Conservation (phyloP, 2,888 invertebrate genomes). For the Dusona sp. region DNA sequence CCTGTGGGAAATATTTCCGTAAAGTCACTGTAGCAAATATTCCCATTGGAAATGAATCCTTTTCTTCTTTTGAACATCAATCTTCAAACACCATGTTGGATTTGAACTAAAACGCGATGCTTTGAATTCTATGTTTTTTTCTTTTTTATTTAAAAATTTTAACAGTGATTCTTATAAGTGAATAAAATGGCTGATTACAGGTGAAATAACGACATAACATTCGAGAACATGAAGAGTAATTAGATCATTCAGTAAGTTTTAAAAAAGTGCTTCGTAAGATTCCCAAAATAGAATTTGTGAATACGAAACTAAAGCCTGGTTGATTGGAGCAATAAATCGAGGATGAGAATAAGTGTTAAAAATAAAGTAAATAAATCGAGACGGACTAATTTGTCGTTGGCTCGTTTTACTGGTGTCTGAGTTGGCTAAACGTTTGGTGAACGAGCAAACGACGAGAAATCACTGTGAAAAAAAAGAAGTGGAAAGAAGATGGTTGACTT, state of each 20-base stretch:
- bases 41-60: constrained; percentile 1
- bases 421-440: constrained; percentile 19
- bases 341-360: not conserved
- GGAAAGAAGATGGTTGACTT: constrained; percentile 45
- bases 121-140: not conserved
- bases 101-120: not conserved
- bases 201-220: not conserved
- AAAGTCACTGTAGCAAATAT: constrained; percentile 24
- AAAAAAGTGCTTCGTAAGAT: not conserved
- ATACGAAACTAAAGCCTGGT: not conserved
- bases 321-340: constrained; percentile 14
- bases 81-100: not conserved
- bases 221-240: not conserved
- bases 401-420: constrained; percentile 3
- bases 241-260: not conserved
- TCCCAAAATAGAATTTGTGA: not conserved
- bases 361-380: constrained; percentile 29
- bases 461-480: constrained; percentile 20
- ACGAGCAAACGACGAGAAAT: constrained; percentile 34
- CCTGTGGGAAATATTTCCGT: constrained; percentile 37
- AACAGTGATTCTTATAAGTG: too few species aligned
- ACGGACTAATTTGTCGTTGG: constrained; percentile 35
- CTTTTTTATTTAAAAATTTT: too few species aligned
- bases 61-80: not conserved
- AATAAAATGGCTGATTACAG: not conserved